Percentiles rank a stretch among this genome's conserved stretches.
phyloP scores from a whole-genome alignment of 2,797 vertebrate genomes.

The Paratrypauchen microcephalus region DNA sequence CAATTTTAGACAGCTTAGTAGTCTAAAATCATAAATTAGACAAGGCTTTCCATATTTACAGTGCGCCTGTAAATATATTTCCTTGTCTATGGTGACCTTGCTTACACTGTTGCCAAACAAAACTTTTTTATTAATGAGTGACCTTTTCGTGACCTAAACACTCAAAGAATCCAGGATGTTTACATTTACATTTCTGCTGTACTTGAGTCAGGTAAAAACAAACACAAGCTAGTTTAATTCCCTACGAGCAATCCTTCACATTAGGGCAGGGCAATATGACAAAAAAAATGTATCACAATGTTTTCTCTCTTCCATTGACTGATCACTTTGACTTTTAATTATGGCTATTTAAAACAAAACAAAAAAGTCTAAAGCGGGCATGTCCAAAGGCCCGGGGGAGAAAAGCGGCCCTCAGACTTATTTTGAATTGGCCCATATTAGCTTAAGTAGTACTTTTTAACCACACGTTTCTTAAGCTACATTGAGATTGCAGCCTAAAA shows the following conservation, averaged over 20 bases:
- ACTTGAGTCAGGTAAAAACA: background rate
- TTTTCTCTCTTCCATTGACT: no score
- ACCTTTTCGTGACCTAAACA: background rate
- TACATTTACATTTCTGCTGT: background rate
- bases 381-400: no score
- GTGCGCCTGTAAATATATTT: background rate
- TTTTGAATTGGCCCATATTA: no score
- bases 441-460: no score
- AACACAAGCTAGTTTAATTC: background rate
- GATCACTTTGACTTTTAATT: no score
- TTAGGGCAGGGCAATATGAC: no score
- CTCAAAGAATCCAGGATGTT: conserved; percentile 7
- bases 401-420: no score
- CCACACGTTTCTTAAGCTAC: no score
- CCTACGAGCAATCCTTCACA: background rate
- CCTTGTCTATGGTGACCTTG: background rate
- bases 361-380: no score
- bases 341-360: no score
- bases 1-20: background rate
- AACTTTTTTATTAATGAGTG: conserved; percentile 1
- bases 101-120: background rate
- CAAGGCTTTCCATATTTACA: background rate
- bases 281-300: no score
- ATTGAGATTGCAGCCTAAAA: no score
- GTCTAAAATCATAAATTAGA: background rate